Evolutionary conservation across 2,888 invertebrate genomes (phyloP), one percentile per base, ranked within the genome.

Genomic region (Drosophila mimetica): DNA sequence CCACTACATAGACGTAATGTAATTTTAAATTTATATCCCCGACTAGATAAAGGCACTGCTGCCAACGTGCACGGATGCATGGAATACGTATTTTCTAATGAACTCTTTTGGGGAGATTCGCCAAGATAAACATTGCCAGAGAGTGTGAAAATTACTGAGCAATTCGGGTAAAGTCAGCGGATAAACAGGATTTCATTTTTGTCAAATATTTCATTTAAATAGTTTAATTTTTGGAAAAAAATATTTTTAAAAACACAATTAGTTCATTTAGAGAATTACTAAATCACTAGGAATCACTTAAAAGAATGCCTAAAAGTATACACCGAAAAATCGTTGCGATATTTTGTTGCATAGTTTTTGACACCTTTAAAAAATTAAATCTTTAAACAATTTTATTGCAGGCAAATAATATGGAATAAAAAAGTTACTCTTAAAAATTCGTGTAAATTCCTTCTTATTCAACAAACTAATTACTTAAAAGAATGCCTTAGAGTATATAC

Each of bases 1-100:
- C 14, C 42, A 5, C 25, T 41, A n/a, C 51, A 42, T 20, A 18
- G 30, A 65, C 30, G 30, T 66, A 64, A 64, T 65, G 66, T 64
- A 64, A 64, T 64, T 64, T 64, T 51, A 65, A 64, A 64, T 64
- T 51, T 64, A 64, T 64, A 66, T 51, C 42, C 66, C 51, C 66
- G 64, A 64, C 64, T 64, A 65, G 66, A 64, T 64, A 65, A 64
- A 64, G 64, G 63, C 65, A 64, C 63, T 65, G 50, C 63, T 64
- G 65, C 16, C 60, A 36, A 42, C 50, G 65, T 64, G 65, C 48
- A 42, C 13, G 65, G 66, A 65, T 65, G 66, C 51, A 18, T 41
- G 51, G 48, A 30, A 64, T 42, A 64, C 66, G 51, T 14, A 37
- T 20, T 42, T 64, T 50, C 64, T 64, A 64, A 64, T 64, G 66